Evolutionary conservation across 1,140 invertebrate species (phyloP).

Genomic region (Sitophilus oryzae): DNA sequence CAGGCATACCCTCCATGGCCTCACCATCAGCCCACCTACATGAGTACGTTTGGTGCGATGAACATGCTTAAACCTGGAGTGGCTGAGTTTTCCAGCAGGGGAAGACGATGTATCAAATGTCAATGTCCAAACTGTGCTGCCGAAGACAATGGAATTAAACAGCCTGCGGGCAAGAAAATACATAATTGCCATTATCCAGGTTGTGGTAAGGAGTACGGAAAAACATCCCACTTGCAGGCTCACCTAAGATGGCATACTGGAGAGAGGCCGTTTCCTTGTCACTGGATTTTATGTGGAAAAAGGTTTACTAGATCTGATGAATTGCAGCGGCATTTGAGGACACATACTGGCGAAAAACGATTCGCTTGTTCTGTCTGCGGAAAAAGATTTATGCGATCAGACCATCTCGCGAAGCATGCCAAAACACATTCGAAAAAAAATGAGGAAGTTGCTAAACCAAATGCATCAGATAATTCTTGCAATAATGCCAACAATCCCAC

Average conservation of each 20-base stretch:
- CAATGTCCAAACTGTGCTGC: constrained; percentile 67
- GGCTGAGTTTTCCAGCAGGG: constrained; percentile 32
- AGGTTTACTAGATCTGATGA: constrained; percentile 85
- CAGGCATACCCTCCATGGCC: constrained; percentile 19
- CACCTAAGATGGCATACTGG: constrained; percentile 82
- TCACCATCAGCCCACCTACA: constrained; percentile 33
- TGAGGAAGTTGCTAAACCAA: constrained; percentile 5
- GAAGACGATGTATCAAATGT: constrained; percentile 47
- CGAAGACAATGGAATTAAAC: constrained; percentile 59
- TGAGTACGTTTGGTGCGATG: constrained; percentile 26
- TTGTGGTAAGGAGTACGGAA: constrained; percentile 86
- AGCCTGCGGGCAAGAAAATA: constrained; percentile 58
- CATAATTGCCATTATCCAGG: constrained; percentile 87
- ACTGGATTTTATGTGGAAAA: constrained; percentile 79
- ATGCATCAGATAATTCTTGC: neutral
- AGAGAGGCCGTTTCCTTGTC: constrained; percentile 69
- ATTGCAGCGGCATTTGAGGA: constrained; percentile 72
- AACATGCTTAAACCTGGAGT: constrained; percentile 30
- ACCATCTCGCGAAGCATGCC: constrained; percentile 78
- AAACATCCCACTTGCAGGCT: constrained; percentile 85
- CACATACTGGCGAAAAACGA: constrained; percentile 77
- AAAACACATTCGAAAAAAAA: constrained; percentile 59
- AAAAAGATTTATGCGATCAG: constrained; percentile 77
- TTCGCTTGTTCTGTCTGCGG: constrained; percentile 68
- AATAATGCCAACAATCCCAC: neutral